These are phyloP conservation scores for Clinocottus analis DNA, from an alignment of 2,113 vertebrate genomes.

Conservation along the genomic window DNA sequence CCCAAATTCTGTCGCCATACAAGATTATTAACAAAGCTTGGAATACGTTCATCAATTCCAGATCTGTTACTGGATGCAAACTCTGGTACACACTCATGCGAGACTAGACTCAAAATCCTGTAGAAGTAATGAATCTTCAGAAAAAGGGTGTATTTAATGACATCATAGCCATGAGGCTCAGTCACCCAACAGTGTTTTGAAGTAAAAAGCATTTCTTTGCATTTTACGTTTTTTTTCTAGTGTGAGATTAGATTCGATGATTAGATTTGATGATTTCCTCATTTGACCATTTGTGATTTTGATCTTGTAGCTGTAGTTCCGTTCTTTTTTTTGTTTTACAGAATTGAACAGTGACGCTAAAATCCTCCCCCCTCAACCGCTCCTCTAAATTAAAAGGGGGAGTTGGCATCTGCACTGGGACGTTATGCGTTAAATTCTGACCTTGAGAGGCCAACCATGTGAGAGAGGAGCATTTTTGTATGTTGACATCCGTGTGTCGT, in stretches of 20 bases:
- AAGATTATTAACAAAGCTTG: background rate
- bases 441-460: conserved; percentile 52
- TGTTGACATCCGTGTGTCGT: conserved; percentile 34
- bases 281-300: conserved; percentile 24
- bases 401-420: conserved; percentile 20
- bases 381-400: conserved; percentile 35
- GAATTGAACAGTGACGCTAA: background rate
- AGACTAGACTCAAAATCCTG: background rate
- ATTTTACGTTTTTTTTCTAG: background rate
- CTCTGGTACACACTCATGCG: background rate
- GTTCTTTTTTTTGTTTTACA: conserved; percentile 19
- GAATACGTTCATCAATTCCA: background rate
- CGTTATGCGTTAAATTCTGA: conserved; percentile 52
- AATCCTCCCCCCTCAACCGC: conserved; percentile 10
- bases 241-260: too few species aligned
- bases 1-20: background rate
- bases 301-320: conserved; percentile 21
- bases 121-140: background rate
- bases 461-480: conserved; percentile 35
- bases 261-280: conserved; percentile 17
- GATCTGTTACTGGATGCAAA: background rate
- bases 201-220: background rate
- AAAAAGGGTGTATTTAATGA: background rate
- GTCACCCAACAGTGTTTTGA: background rate
- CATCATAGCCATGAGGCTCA: background rate